Evolutionary conservation across 2,888 invertebrate genomes (phyloP), one percentile per base, ranked within the genome.

Genomic region (Exocentrus adspersus): DNA sequence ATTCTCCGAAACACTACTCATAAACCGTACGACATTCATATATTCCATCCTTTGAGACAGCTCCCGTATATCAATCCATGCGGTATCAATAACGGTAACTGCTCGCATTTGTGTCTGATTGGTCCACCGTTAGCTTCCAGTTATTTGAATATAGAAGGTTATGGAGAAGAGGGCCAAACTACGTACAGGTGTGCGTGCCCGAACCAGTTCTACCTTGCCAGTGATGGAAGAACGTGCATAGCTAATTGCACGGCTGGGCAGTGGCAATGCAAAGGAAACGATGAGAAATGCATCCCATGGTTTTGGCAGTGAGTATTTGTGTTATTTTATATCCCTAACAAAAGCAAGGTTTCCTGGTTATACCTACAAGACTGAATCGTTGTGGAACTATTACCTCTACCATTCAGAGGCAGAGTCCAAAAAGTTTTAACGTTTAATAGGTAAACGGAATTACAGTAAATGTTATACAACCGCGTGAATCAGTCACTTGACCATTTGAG

Each of bases 221-320:
- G 89, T 46, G 93, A 97, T 79, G 88, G 88, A 73, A 93, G 91
- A 79, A 96, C 94, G 1, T 98, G 98, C 79, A 89, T 93, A 52
- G 94, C 97, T 0, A 99, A 98, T 82, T 99, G 99, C 80, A 96
- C 97, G 0, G 86, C 87, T 32, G 95, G 94, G 0, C 95, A 95
- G 82, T 92, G 96, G 86, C 85, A 88, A 2, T 92, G 92, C 74
- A 89, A 89, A 45, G 87, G 89, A 71, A 82, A 84, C 57, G 92
- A 92, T 71, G 90, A 91, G 73, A 87, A 89, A 70, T 91, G 90
- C 72, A 89, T 91, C 51, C 92, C 92, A 0, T 90, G 90, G 88
- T 92, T 90, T 82, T 92, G 92, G 91, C 89, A 88, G 85, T 91
- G 78, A 85, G 87, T 85, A 72, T 24, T 17, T n/a, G n/a, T 10